These are phyloP conservation scores for Anisognathus igniventris DNA, from an alignment of 2,797 vertebrate species.

Conservation along the genomic window DNA sequence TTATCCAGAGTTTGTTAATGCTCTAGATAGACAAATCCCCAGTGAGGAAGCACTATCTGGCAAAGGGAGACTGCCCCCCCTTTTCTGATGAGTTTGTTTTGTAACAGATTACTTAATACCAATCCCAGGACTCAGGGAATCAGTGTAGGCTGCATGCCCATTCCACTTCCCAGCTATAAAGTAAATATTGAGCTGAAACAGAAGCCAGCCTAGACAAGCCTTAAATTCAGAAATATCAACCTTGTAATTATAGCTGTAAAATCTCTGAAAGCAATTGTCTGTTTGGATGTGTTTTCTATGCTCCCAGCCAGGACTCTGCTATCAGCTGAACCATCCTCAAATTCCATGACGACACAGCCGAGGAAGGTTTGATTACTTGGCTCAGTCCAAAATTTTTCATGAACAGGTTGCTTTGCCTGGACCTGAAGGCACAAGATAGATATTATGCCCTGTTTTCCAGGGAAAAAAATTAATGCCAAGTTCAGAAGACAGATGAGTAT, in stretches of 20 bases:
- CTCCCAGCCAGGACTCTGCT: neutral
- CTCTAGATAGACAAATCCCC: neutral
- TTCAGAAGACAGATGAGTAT: neutral
- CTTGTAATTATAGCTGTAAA: conserved; percentile 6
- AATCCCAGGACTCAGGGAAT: neutral
- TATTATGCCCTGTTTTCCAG: neutral
- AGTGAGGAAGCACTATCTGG: neutral
- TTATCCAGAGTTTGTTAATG: neutral
- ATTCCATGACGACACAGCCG: neutral
- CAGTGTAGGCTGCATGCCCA: neutral
- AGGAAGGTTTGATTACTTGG: neutral
- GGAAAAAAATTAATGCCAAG: neutral
- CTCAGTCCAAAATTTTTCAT: neutral
- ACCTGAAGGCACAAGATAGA: neutral
- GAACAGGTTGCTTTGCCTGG: neutral
- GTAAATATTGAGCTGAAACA: conserved; percentile 3
- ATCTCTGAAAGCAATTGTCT: neutral
- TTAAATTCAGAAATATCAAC: neutral
- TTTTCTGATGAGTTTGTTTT: neutral
- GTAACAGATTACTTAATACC: neutral
- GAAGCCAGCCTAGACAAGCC: neutral
- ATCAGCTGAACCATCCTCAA: conserved; percentile 2
- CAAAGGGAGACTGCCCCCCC: neutral
- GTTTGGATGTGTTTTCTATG: neutral
- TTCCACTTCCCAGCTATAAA: neutral